Evolutionary conservation across 2,113 vertebrate species (phyloP).

Genomic region (Calidris pugnax): DNA sequence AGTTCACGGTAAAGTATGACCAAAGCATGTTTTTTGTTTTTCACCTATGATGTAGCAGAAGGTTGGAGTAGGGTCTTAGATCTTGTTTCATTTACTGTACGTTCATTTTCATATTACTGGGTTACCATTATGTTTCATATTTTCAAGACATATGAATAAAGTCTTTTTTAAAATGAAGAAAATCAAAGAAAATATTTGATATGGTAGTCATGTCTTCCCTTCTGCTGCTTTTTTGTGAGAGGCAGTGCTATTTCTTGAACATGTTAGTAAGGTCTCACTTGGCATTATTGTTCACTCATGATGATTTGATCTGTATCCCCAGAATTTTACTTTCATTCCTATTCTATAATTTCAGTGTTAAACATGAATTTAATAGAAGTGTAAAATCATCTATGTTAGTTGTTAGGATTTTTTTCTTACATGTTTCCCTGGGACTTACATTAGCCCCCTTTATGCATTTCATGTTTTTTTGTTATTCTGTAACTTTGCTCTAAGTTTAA

Average conservation of each 20-base stretch:
- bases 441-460: neutral
- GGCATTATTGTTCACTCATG: neutral
- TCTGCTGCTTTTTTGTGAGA: neutral
- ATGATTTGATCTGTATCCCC: neutral
- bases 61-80: neutral
- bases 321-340: neutral
- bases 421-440: fast-evolving
- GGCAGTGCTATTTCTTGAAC: neutral
- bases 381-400: neutral
- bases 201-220: neutral
- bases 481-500: neutral
- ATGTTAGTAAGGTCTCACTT: neutral
- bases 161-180: neutral
- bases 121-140: neutral
- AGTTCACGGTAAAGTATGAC: neutral
- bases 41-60: neutral
- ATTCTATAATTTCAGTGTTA: neutral
- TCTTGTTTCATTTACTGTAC: neutral
- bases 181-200: neutral
- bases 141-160: neutral
- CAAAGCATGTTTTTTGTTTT: neutral
- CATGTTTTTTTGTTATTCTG: neutral
- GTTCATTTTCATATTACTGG: neutral
- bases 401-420: neutral
- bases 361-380: neutral